Conservation (phyloP, 1,140 invertebrate genomes). For the Aphelenchoides avenae region DNA sequence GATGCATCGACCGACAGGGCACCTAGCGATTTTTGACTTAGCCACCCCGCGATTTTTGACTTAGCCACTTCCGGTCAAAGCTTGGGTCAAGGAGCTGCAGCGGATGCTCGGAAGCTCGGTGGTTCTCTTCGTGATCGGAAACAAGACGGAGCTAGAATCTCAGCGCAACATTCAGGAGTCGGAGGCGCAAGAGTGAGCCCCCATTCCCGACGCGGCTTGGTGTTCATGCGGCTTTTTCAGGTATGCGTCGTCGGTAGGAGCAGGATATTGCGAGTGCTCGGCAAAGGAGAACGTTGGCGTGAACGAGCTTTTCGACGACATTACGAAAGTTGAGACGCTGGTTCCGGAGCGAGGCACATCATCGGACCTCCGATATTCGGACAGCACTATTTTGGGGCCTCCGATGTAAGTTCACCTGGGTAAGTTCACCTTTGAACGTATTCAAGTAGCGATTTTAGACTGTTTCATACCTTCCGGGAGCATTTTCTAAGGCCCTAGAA, state of each 20-base stretch:
- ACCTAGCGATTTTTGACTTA: too few relatives aligned
- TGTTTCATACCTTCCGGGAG: too few relatives aligned
- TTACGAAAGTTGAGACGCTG: slow-evolving; percentile 43
- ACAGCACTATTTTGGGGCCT: too few relatives aligned
- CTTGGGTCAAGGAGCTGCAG: slow-evolving; percentile 93
- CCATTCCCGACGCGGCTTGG: neutral
- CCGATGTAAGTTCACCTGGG: too few relatives aligned
- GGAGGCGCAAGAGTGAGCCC: slow-evolving; percentile 75
- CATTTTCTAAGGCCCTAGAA: too few relatives aligned
- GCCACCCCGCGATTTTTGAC: too few relatives aligned
- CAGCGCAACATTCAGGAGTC: slow-evolving; percentile 76
- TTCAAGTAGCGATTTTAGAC: too few relatives aligned
- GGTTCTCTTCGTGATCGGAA: slow-evolving; percentile 85
- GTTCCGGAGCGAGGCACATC: too few relatives aligned
- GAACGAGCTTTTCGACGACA: slow-evolving; percentile 76
- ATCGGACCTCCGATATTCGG: too few relatives aligned
- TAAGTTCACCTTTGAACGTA: too few relatives aligned
- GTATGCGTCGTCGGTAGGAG: slow-evolving; percentile 83
- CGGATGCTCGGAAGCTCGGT: slow-evolving; percentile 92
- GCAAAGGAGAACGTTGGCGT: slow-evolving; percentile 88
- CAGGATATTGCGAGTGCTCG: slow-evolving; percentile 88
- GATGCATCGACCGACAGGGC: too few relatives aligned
- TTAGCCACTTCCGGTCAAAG: slow-evolving; percentile 76
- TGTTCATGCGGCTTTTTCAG: slow-evolving; percentile 62
- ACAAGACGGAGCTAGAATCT: slow-evolving; percentile 92